Evolutionary conservation across 1,140 invertebrate genomes (phyloP), one percentile per base, ranked within the genome.

Genomic region (Drosophila aff.): DNA sequence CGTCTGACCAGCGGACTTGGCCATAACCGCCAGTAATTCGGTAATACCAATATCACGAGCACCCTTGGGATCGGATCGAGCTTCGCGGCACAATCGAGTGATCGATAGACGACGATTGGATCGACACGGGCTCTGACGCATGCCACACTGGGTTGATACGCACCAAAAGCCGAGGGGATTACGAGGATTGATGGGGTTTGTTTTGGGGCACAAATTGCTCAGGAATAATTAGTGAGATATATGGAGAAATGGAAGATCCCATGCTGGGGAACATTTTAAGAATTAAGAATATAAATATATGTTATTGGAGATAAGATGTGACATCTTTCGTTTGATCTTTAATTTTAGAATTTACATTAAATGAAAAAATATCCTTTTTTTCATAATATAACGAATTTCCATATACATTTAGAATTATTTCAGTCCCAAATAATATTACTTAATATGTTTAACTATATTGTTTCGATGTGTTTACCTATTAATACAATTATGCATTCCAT

Each of bases 91-190:
- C 28, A 31, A 8, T 33, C 57, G 26, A 74, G 58, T 76, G 75
- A 77, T 76, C 74, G 74, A 77, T 77, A 33, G 47, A 21, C 13
- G 21, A 6, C 23, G 8, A 13, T 26, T 28, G 38, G 18, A 23
- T 33, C 33, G 46, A 21, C 16, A 13, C 11, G 1, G n/a, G 15
- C 21, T 71, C 43, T 59, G 66, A 60, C 67, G 69, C 67, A 71
- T 60, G 44, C 16, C 26, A 36, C 13, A 53, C 4, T 44, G 33
- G n/a, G 47, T 11, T 33, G 21, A 69, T 13, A 26, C 13, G 7
- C n/a, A 26, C 16, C 18, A 23, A 36, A 41, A 6, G 0, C 9
- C 0, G 1, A 2, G 46, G 28, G 58, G 41, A 66, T 46, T 63
- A 28, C 4, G 13, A 36, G 40, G 15, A 36, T 61, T n/a, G 36